Percentiles rank a stretch among this genome's conserved stretches.
phyloP scores from a whole-genome alignment of 2,888 invertebrate species.

The Volucella inflata region DNA sequence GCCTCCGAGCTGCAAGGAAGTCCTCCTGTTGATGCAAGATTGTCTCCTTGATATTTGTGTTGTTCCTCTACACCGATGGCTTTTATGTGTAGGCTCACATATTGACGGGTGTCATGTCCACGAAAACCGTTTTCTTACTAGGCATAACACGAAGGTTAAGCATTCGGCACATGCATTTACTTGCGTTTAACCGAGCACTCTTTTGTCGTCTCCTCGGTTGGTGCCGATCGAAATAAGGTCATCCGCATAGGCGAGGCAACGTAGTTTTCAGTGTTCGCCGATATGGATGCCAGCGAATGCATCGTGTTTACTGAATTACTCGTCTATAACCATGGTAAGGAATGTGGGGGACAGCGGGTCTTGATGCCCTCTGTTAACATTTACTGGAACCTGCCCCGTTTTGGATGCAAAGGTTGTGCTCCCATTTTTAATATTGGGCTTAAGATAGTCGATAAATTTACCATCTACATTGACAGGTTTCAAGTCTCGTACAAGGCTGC shows the following conservation, averaged over 20 bases:
- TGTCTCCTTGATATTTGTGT: not conserved
- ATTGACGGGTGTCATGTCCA: not conserved
- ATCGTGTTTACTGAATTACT: not conserved
- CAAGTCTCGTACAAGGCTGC: not conserved
- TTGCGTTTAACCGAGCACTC: not conserved
- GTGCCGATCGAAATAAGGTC: not conserved
- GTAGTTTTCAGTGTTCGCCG: not conserved
- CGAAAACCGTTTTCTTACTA: not conserved
- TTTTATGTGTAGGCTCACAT: not conserved
- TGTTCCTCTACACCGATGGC: not conserved
- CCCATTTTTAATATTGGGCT: not conserved
- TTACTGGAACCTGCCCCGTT: not conserved
- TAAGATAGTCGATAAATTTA: not conserved
- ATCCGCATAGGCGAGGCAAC: constrained; percentile 6
- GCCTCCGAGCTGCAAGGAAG: not conserved
- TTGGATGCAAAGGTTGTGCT: not conserved
- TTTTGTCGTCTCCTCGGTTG: not conserved
- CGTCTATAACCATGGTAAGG: not conserved
- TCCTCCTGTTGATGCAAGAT: not conserved
- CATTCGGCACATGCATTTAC: not conserved
- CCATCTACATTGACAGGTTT: not conserved
- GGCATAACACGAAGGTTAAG: not conserved
- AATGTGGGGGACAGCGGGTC: constrained; percentile 1
- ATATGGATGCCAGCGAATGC: not conserved
- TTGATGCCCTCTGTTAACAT: constrained; percentile 2